phyloP scores from a whole-genome alignment of 1,140 invertebrate species.

The Rhyzopertha dominica region DNA sequence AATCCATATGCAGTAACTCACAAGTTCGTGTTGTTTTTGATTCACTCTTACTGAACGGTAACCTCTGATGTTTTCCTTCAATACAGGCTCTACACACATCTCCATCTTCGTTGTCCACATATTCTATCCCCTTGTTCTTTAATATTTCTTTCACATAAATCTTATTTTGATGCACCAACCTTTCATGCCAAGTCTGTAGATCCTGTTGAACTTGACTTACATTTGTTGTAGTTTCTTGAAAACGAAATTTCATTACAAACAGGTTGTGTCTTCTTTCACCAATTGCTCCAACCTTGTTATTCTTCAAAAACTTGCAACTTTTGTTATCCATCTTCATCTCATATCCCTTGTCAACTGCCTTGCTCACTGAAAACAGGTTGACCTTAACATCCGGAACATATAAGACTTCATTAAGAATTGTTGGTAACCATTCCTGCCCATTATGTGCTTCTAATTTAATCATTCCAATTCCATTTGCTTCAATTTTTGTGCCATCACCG shows the following conservation, averaged over 20 bases:
- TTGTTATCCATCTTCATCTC: slow-evolving; percentile 16
- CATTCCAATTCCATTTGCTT: slow-evolving; percentile 21
- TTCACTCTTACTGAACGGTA: slow-evolving; percentile 16
- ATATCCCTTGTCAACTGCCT: slow-evolving; percentile 27
- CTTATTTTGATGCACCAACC: slow-evolving; percentile 33
- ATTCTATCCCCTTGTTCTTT: too few species aligned
- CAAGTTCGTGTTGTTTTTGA: slow-evolving; percentile 8
- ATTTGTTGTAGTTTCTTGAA: slow-evolving; percentile 23
- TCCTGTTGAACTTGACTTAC: slow-evolving; percentile 17
- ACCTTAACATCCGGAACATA: slow-evolving; percentile 28
- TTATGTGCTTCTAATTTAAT: slow-evolving; percentile 24
- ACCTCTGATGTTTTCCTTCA: slow-evolving; percentile 31
- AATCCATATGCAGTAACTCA: neutral
- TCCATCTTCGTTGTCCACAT: too few species aligned
- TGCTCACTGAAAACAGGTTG: slow-evolving; percentile 30
- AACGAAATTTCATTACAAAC: slow-evolving; percentile 29
- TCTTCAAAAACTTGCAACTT: slow-evolving; percentile 17
- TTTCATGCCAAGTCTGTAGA: slow-evolving; percentile 37
- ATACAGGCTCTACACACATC: too few species aligned
- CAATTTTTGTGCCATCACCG: slow-evolving; percentile 20
- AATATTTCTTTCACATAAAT: too few species aligned
- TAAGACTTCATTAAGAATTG: slow-evolving; percentile 22
- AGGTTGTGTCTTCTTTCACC: slow-evolving; percentile 21
- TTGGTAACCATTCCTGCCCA: slow-evolving; percentile 22
- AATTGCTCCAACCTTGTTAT: slow-evolving; percentile 14